A percentile compares a stretch with the other conserved stretches of the same genome.
phyloP scores from a whole-genome alignment of 1,140 invertebrate genomes.

The Trachymyrmex septentrionalis region DNA sequence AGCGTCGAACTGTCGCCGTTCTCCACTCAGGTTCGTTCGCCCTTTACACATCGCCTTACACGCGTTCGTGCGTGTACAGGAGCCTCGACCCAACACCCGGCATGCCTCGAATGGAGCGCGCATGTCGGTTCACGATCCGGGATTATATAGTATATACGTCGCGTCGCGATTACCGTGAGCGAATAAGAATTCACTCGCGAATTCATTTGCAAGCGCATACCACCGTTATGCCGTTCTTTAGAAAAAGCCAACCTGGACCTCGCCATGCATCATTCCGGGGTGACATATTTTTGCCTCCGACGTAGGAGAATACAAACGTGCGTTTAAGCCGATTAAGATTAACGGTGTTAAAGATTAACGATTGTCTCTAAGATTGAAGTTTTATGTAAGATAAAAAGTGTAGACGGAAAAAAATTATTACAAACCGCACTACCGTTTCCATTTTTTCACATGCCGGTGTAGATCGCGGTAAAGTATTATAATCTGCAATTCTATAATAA shows the following conservation, averaged over 20 bases:
- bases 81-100: conserved; percentile 6
- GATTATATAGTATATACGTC: background rate
- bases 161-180: conserved; percentile 42
- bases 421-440: background rate
- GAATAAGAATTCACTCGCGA: conserved; percentile 48
- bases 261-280: conserved; percentile 22
- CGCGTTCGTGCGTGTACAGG: conserved; percentile 12
- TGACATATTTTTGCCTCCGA: conserved; percentile 16
- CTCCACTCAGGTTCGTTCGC: conserved; percentile 61
- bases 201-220: conserved; percentile 56
- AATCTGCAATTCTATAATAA: conserved; percentile 4
- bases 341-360: conserved; percentile 6
- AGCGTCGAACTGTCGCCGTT: conserved; percentile 38
- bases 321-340: conserved; percentile 51
- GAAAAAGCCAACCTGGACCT: background rate
- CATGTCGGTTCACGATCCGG: background rate
- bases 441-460: background rate
- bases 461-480: background rate
- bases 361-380: background rate
- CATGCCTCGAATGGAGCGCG: background rate
- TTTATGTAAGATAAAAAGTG: background rate
- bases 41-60: conserved; percentile 39
- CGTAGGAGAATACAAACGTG: too few species aligned
- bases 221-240: conserved; percentile 57
- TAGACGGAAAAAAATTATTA: background rate